Base-by-base conservation (phyloP, 2,888 invertebrate species). In the Melieria picta region DNA sequence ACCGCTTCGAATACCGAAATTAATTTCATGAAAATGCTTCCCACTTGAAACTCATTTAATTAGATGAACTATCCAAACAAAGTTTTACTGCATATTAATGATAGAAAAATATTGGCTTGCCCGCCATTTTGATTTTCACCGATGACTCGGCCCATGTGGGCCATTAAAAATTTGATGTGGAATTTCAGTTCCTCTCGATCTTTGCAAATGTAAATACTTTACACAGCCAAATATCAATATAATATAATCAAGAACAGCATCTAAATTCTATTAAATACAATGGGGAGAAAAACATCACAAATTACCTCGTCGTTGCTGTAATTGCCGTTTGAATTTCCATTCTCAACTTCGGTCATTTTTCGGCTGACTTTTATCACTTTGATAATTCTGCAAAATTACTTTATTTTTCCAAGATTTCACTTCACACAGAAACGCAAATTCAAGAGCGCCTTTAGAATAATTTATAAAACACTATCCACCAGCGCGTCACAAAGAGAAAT, bases 301-400 rank as follows among this genome's bases (percentile, higher is more conserved):
- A 78, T 79, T 65, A 83, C 83, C 77, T 83, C 83, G 42, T 83
- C 83, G 63, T 80, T 80, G 66, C 80, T 77, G 75, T 83, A 83
- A 75, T 83, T 81, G 71, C 82, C 82, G 72, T 82, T 82, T 5
- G 81, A 82, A 73, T 83, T 78, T 55, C 77, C 78, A 52, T 80
- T 82, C 13, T 79, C 76, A 7, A 78, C 64, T 71, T 79, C 80
- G 5, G 80, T 77, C 83, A 83, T 83, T 72, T 68, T 60, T 43
- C 16, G 13, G 43, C 45, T 7, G 3, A n/a, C 58, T n/a, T 30
- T 65, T 45, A 11, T 3, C 30, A 3, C 60, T 4, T n/a, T 5
- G 30, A 10, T 13, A 58, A 9, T 50, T 30, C 30, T 30, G 1
- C 9, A n/a, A 9, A 46, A 5, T 30, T 55, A 46, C n/a, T 30